These are phyloP conservation scores for Hecatera dysodea DNA, from an alignment of 2,888 invertebrate species.

Conservation along the genomic window DNA sequence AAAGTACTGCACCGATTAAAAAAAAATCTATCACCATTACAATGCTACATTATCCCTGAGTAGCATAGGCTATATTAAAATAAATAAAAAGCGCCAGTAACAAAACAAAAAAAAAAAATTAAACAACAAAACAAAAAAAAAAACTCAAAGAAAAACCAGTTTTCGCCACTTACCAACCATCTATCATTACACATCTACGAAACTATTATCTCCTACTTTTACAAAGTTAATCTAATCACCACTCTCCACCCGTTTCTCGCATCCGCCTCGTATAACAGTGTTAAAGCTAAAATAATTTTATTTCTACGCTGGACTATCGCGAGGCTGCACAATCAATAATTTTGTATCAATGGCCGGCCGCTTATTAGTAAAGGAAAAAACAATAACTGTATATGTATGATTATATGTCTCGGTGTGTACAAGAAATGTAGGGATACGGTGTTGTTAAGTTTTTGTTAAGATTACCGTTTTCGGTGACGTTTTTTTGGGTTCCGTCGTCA, in stretches of 20 bases:
- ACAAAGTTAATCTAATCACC: constrained; percentile 51
- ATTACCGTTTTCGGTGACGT: background rate
- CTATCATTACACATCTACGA: constrained; percentile 20
- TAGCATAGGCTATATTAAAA: too few relatives aligned
- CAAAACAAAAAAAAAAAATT: too few relatives aligned
- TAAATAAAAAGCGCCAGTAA: too few relatives aligned
- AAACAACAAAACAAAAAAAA: too few relatives aligned
- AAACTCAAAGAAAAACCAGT: background rate
- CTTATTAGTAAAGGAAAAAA: constrained; percentile 88
- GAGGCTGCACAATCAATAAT: constrained; percentile 83
- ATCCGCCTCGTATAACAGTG: constrained; percentile 61
- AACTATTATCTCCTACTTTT: constrained; percentile 23
- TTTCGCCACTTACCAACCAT: background rate
- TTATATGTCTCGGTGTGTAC: constrained; percentile 74
- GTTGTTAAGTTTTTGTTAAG: constrained; percentile 15
- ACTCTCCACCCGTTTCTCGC: constrained; percentile 58
- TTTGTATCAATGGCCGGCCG: constrained; percentile 86
- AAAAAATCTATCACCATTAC: too few relatives aligned
- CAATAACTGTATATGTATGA: constrained; percentile 83
- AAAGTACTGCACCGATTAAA: too few relatives aligned
- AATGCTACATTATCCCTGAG: too few relatives aligned
- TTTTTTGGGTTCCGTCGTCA: too few relatives aligned
- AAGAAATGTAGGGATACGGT: constrained; percentile 73
- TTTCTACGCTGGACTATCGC: constrained; percentile 58
- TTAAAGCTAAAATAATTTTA: constrained; percentile 61